phyloP scores from a whole-genome alignment of 2,113 vertebrate genomes.

The Mugil cephalus region DNA sequence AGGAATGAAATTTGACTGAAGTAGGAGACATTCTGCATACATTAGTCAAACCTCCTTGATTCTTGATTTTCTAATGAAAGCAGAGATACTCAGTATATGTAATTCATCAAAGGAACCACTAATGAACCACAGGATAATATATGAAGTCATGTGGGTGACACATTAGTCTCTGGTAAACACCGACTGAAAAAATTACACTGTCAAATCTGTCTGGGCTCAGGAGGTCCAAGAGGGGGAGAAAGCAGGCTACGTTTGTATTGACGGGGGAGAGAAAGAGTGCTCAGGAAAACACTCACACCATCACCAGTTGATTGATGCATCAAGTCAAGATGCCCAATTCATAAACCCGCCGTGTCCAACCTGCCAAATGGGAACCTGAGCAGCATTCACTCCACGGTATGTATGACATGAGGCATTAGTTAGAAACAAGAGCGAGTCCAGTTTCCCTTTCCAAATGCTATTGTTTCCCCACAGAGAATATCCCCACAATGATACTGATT shows the following conservation, averaged over 20 bases:
- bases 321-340: conserved; percentile 28
- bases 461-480: conserved; percentile 37
- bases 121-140: conserved; percentile 1
- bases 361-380: conserved; percentile 4
- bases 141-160: not conserved
- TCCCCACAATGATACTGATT: conserved; percentile 42
- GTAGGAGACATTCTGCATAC: not conserved
- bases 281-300: not conserved
- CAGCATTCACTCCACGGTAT: conserved; percentile 32
- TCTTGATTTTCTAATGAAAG: not conserved
- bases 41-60: not conserved
- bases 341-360: conserved; percentile 15
- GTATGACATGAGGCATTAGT: conserved; percentile 37
- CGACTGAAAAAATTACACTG: not conserved
- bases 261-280: too few relatives aligned
- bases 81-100: not conserved
- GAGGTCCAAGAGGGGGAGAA: not conserved
- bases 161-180: not conserved
- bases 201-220: not conserved
- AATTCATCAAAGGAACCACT: conserved; percentile 1
- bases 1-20: not conserved
- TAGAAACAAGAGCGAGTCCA: conserved; percentile 36
- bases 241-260: not conserved
- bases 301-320: conserved; percentile 29
- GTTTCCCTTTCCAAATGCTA: conserved; percentile 38